These are phyloP conservation scores for Cyrtonyx montezumae DNA, from an alignment of 2,113 vertebrate species.

Conservation along the genomic window DNA sequence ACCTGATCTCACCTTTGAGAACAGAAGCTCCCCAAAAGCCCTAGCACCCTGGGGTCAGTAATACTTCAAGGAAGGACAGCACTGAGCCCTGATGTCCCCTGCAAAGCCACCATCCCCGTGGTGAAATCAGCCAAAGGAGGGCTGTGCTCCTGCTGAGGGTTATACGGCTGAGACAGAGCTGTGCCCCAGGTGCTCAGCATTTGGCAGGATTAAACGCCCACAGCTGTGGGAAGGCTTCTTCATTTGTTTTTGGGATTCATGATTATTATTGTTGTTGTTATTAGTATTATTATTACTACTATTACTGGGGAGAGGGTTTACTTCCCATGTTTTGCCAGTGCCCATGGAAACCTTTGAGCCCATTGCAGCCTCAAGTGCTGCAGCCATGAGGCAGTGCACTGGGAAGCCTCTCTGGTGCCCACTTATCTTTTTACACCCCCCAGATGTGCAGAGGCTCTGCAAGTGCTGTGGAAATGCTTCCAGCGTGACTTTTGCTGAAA, in stretches of 20 bases:
- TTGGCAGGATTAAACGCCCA: neutral
- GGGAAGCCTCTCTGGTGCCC: neutral
- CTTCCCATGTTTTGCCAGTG: neutral
- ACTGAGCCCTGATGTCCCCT: neutral
- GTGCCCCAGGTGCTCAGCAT: neutral
- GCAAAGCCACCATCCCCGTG: neutral
- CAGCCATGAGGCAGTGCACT: neutral
- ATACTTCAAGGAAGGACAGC: neutral
- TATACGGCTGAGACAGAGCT: neutral
- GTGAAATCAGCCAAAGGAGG: neutral
- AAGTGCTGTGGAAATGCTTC: neutral
- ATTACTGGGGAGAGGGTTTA: neutral
- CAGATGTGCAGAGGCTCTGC: rapidly evolving
- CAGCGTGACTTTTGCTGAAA: conserved; percentile 12
- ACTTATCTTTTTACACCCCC: neutral
- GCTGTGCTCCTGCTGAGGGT: neutral
- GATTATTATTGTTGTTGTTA: neutral
- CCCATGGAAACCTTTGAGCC: neutral
- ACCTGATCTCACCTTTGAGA: neutral
- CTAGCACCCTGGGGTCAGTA: neutral
- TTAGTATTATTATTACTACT: neutral
- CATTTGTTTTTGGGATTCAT: neutral
- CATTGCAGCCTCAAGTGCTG: rapidly evolving
- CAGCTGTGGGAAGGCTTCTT: neutral
- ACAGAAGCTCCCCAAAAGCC: neutral